phyloP scores from a whole-genome alignment of 2,888 invertebrate genomes.

The Chaitophorus viminalis region DNA sequence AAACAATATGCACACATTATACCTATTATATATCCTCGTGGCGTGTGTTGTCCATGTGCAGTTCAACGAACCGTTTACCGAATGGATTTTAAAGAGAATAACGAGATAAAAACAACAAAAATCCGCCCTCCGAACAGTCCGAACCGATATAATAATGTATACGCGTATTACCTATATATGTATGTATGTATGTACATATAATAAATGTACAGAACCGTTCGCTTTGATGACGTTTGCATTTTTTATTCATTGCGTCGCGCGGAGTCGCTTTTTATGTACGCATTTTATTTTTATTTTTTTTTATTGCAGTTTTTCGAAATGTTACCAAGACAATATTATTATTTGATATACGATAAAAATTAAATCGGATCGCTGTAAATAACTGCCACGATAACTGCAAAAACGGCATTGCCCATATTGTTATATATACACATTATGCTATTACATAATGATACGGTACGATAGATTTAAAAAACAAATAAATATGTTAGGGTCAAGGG shows the following conservation, averaged over 20 bases:
- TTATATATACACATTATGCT: no score
- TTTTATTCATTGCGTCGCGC: neutral
- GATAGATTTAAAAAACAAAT: neutral
- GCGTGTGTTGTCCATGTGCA: conserved; percentile 44
- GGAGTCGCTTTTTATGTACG: no score
- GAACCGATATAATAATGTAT: neutral
- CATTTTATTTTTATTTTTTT: neutral
- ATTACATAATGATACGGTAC: neutral
- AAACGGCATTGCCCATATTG: no score
- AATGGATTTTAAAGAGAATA: conserved; percentile 30
- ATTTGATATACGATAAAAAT: neutral
- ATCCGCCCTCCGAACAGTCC: conserved; percentile 4
- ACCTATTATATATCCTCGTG: conserved; percentile 13
- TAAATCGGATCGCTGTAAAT: no score
- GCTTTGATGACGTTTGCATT: neutral
- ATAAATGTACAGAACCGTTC: neutral
- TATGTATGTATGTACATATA: no score
- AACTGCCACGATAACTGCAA: no score
- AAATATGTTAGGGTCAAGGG: neutral
- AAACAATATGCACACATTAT: conserved; percentile 42
- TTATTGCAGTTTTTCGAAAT: neutral
- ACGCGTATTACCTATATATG: neutral
- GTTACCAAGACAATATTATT: neutral
- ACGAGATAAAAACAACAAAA: conserved; percentile 14
- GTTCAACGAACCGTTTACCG: conserved; percentile 59